phyloP scores from a whole-genome alignment of 1,140 invertebrate species.

The Drosophila pandora region DNA sequence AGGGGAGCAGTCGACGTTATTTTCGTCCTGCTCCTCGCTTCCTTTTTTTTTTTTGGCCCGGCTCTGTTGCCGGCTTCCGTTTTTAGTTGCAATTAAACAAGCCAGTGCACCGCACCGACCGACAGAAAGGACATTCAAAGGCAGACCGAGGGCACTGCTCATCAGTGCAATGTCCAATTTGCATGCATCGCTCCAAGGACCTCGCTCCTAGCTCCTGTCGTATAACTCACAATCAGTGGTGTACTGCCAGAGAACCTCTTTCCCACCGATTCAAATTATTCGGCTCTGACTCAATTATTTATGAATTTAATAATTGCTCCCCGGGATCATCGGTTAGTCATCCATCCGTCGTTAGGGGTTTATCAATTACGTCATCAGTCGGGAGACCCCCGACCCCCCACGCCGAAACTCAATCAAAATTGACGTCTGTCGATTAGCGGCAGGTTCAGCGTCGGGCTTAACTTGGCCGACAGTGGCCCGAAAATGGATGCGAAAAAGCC shows the following conservation, averaged over 20 bases:
- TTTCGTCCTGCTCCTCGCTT: slow-evolving; percentile 22
- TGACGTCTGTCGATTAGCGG: slow-evolving; percentile 69
- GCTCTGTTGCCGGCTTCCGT: slow-evolving; percentile 40
- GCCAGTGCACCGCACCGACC: slow-evolving; percentile 53
- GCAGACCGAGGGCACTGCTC: slow-evolving; percentile 57
- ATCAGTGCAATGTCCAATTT: slow-evolving; percentile 73
- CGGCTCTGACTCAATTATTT: slow-evolving; percentile 8
- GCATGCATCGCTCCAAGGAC: slow-evolving; percentile 31
- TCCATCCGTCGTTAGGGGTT: slow-evolving; percentile 13
- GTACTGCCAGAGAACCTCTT: no score
- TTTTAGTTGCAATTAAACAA: slow-evolving; percentile 82
- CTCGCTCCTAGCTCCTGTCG: not conserved
- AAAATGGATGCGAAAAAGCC: slow-evolving; percentile 10
- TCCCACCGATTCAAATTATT: not conserved
- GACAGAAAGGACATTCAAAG: slow-evolving; percentile 17
- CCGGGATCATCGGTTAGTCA: not conserved
- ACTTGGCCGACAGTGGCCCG: not conserved
- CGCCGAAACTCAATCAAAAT: slow-evolving; percentile 69
- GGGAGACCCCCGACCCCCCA: slow-evolving; percentile 17
- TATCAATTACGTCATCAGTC: slow-evolving; percentile 53
- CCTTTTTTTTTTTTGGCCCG: slow-evolving; percentile 11
- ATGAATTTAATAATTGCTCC: slow-evolving; percentile 8
- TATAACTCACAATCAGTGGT: slow-evolving; percentile 13
- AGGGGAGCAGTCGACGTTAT: slow-evolving; percentile 61
- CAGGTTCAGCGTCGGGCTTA: slow-evolving; percentile 1